Percentiles rank a stretch among this genome's conserved stretches.
Conservation (phyloP, 2,888 invertebrate genomes). For the Calameuta filiformis region DNA sequence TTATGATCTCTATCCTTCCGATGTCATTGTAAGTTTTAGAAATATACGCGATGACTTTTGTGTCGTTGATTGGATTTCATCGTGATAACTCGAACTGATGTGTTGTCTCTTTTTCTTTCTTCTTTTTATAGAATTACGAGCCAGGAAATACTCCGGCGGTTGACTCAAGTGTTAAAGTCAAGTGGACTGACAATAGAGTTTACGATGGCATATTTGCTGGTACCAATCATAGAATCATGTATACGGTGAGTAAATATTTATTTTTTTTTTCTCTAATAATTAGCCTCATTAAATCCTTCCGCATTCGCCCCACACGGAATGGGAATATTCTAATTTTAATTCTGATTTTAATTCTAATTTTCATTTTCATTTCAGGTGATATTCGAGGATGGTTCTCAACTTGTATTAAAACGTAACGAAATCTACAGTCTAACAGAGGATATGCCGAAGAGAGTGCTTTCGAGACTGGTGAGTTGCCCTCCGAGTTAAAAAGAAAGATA, state of each 20-base stretch:
- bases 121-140: constrained; percentile 48
- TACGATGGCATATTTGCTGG: constrained; percentile 68
- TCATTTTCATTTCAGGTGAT: constrained; percentile 58
- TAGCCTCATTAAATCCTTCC: background rate
- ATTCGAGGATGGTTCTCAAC: constrained; percentile 68
- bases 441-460: constrained; percentile 70
- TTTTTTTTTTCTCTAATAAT: background rate
- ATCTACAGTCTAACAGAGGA: constrained; percentile 70
- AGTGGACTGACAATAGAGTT: constrained; percentile 69
- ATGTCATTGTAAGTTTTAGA: constrained; percentile 67
- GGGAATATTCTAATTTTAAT: background rate
- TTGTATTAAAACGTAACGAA: constrained; percentile 67
- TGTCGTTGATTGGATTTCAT: background rate
- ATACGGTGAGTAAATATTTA: constrained; percentile 57
- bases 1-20: constrained; percentile 70
- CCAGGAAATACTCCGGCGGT: constrained; percentile 58
- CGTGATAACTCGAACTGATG: background rate
- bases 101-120: background rate
- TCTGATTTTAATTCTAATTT: constrained; percentile 1
- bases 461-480: constrained; percentile 67
- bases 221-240: constrained; percentile 60
- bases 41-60: background rate
- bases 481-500: constrained; percentile 33
- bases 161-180: constrained; percentile 68
- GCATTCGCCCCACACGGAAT: fast-evolving